phyloP scores from a whole-genome alignment of 2,797 vertebrate species.

The Strix occidentalis region DNA sequence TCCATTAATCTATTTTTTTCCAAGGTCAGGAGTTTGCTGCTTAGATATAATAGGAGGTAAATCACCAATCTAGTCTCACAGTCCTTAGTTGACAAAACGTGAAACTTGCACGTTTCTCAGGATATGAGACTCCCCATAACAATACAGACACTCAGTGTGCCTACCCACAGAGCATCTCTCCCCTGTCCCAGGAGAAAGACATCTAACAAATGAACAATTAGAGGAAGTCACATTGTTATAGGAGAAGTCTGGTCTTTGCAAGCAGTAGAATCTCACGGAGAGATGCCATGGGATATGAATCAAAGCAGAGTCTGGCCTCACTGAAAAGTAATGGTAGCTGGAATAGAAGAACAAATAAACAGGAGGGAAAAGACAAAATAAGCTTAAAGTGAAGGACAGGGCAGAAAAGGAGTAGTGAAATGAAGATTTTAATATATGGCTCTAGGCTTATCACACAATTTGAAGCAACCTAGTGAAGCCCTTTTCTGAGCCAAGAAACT shows the following conservation, averaged over 20 bases:
- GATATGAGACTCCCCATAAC: not conserved
- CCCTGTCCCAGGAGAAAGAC: constrained; percentile 13
- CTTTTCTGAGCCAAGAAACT: not conserved
- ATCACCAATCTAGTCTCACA: not conserved
- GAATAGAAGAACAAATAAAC: not conserved
- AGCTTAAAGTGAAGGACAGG: not conserved
- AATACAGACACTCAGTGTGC: not conserved
- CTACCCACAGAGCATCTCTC: not conserved
- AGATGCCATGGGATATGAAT: not conserved
- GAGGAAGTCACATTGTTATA: constrained; percentile 13
- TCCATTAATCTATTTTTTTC: not conserved
- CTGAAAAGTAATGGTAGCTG: not conserved
- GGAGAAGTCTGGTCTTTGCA: not conserved
- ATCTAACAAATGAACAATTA: constrained; percentile 38
- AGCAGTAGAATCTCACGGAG: not conserved
- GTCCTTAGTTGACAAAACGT: not conserved
- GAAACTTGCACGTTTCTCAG: not conserved
- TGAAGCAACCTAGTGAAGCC: not conserved
- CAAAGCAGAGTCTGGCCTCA: not conserved
- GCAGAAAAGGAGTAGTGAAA: not conserved
- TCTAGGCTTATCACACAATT: not conserved
- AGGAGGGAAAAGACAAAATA: not conserved
- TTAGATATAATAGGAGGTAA: not conserved
- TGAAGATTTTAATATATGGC: not conserved
- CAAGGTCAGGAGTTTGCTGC: not conserved